phyloP scores from a whole-genome alignment of 1,140 invertebrate species.

The Trissolcus basalis region DNA sequence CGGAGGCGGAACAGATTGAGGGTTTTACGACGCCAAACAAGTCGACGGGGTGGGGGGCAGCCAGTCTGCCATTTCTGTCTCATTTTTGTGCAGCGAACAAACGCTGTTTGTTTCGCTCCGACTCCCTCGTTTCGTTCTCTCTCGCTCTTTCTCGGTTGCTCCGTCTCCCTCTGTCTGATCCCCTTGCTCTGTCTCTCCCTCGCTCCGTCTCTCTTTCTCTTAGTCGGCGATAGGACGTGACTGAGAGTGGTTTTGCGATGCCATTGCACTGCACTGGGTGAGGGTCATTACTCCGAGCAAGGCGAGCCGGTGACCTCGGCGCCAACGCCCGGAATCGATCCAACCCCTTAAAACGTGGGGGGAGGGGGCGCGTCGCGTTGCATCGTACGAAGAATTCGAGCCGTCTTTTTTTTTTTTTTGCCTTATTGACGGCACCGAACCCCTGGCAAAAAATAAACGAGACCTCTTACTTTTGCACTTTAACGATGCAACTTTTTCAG shows the following conservation, averaged over 20 bases:
- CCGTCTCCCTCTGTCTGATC: background rate
- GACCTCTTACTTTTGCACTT: background rate
- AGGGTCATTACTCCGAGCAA: conserved; percentile 76
- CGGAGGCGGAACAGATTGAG: conserved; percentile 40
- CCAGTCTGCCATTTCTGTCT: conserved; percentile 1
- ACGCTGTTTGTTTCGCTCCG: conserved; percentile 23
- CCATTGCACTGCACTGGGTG: conserved; percentile 77
- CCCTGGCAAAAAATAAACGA: conserved; percentile 10
- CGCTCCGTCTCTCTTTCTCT: conserved; percentile 11
- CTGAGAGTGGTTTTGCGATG: conserved; percentile 63
- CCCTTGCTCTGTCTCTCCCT: conserved; percentile 6
- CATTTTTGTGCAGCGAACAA: background rate
- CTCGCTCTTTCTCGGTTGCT: background rate
- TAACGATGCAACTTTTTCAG: background rate
- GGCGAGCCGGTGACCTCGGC: conserved; percentile 75
- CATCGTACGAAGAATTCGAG: conserved; percentile 23
- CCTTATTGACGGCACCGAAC: conserved; percentile 1
- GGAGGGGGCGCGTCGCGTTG: conserved; percentile 55
- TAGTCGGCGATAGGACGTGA: conserved; percentile 25
- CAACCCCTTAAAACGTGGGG: conserved; percentile 62
- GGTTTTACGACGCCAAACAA: conserved; percentile 21
- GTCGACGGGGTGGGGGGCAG: conserved; percentile 15
- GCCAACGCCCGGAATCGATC: conserved; percentile 76
- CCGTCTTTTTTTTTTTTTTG: conserved; percentile 34
- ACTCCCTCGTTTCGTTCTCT: background rate